Evolutionary conservation across 2,797 vertebrate genomes (phyloP).

Genomic region (Acrocephalus scirpaceus): DNA sequence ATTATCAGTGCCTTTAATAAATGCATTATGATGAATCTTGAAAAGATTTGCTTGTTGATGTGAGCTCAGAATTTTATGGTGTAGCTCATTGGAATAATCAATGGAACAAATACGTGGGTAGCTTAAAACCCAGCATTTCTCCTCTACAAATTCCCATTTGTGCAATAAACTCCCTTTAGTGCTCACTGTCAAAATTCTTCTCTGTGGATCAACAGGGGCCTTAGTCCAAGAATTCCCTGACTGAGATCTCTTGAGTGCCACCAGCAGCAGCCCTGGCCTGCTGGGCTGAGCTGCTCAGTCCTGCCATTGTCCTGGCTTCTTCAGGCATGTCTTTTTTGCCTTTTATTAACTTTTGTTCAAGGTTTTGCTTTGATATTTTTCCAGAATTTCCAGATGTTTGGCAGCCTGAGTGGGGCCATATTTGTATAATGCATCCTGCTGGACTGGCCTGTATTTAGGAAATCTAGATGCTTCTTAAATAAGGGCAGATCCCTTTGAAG

Average conservation of each 20-base stretch:
- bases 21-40: background rate
- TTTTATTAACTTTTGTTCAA: background rate
- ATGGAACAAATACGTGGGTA: background rate
- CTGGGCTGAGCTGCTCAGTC: background rate
- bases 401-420: background rate
- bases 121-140: background rate
- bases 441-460: background rate
- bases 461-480: background rate
- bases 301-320: background rate
- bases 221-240: background rate
- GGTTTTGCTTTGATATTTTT: background rate
- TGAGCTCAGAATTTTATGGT: background rate
- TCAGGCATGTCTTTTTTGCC: background rate
- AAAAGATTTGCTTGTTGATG: background rate
- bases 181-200: background rate
- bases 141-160: background rate
- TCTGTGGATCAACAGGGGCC: background rate
- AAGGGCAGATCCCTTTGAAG: background rate
- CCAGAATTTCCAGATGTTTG: constrained; percentile 13
- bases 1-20: background rate
- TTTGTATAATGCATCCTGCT: background rate
- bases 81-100: background rate
- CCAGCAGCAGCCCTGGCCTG: background rate
- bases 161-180: background rate
- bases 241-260: background rate